Evolutionary conservation across 2,888 invertebrate genomes (phyloP).

Genomic region (Aspidiotus destructor): DNA sequence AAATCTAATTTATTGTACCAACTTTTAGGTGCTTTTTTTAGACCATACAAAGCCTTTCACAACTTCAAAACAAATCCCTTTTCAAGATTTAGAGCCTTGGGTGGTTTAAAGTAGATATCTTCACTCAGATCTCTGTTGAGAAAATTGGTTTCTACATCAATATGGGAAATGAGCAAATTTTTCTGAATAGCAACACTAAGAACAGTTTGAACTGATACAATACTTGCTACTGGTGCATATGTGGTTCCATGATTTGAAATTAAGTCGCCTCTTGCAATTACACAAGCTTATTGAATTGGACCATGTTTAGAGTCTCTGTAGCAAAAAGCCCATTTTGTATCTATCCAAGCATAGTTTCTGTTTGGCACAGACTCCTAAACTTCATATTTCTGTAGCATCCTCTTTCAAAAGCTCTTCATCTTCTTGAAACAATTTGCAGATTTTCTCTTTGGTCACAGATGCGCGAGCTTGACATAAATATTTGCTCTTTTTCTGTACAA

Average conservation of each 20-base stretch:
- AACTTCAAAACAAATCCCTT: not conserved
- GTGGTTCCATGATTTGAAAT: not conserved
- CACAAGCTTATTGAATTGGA: not conserved
- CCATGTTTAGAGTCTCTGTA: not conserved
- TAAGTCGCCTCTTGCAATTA: not conserved
- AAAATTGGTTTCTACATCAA: not conserved
- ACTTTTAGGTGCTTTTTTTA: not conserved
- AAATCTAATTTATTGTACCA: not conserved
- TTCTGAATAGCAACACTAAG: too few relatives aligned
- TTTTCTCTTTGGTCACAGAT: not conserved
- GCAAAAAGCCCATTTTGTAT: not conserved
- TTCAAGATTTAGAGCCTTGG: not conserved
- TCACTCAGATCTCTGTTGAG: not conserved
- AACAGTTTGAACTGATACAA: not conserved
- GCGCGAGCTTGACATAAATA: not conserved
- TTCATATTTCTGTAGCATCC: too few relatives aligned
- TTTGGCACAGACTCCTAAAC: too few relatives aligned
- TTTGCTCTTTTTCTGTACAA: slow-evolving; percentile 10
- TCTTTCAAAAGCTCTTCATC: not conserved
- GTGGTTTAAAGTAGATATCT: not conserved
- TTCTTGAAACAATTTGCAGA: slow-evolving; percentile 2
- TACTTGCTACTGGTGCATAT: not conserved
- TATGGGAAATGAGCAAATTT: not conserved
- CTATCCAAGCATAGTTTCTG: not conserved
- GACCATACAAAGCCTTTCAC: not conserved